Evolutionary conservation across 2,797 vertebrate genomes (phyloP), one percentile per base, ranked within the genome.

Genomic region (Merluccius polli): DNA sequence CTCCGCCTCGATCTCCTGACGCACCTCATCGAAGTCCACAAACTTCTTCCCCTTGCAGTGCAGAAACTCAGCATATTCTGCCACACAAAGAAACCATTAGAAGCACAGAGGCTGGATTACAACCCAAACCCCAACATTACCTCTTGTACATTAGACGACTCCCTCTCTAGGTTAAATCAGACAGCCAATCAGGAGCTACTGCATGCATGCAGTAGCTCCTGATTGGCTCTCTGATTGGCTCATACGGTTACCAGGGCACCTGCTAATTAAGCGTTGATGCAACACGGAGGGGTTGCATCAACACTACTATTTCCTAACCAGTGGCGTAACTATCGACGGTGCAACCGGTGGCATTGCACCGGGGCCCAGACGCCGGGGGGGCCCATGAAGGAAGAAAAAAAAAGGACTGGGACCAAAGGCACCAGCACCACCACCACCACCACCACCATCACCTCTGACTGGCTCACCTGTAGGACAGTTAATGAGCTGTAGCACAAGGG

Each of bases 21-120:
- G 96, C 44, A 98, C 93, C 84, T 98, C 96, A 82, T 98, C 97
- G 48, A 98, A 98, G 85, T 98, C 97, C 0, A 86, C 95, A 89
- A 98, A 98, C 83, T 97, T 98, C 91, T 96, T 98, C 36, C 96
- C 97, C 87, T 98, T 98, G 87, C 95, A 97, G 86, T 98, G 97
- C 29, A 98, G 90, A 81, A 98, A 98, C 87, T 98, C 97, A 0
- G 95, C 97, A 89, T 94, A 94, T 86, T 98, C 97, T 98, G 83
- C 24, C 36, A 36, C 21, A 73, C 15, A 59, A 18, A n/a, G 16
- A 0, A 24, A 11, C 59, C 18, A 52, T 48, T 24, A 75, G 8
- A 38, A 32, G 13, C 13, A 2, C 65, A 29, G 11, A 59, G 21
- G 21, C 52, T 24, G 52, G 21, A 9, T 24, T 24, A 59, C 6